A percentile compares a stretch with the other conserved stretches of the same genome.
Conservation (phyloP, 1,140 invertebrate genomes). For the Nephila pilipes region DNA sequence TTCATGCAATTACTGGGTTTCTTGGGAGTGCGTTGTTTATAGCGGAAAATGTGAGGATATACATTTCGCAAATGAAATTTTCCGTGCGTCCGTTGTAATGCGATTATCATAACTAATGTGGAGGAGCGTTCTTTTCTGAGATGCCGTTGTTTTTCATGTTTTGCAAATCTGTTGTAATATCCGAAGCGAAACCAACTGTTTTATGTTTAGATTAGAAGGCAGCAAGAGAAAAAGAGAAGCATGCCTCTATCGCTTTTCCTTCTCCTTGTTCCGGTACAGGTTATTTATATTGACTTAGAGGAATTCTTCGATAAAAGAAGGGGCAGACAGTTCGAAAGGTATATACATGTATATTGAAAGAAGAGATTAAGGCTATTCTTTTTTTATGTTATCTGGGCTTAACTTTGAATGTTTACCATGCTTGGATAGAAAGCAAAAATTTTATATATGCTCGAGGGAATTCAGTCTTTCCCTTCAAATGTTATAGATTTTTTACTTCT, state of each 20-base stretch:
- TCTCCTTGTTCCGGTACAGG: not conserved
- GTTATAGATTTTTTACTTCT: too few relatives aligned
- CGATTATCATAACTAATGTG: constrained; percentile 66
- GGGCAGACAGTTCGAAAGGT: not conserved
- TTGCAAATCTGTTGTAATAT: constrained; percentile 38
- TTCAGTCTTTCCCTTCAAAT: not conserved
- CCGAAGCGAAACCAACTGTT: not conserved
- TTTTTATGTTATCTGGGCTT: not conserved
- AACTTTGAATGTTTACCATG: not conserved
- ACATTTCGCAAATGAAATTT: constrained; percentile 67
- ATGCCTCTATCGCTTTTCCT: not conserved
- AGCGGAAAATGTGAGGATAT: constrained; percentile 49
- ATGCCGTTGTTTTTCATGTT: constrained; percentile 7
- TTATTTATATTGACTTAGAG: constrained; percentile 12
- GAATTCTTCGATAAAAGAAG: not conserved
- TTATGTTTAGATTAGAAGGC: not conserved
- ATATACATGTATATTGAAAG: not conserved
- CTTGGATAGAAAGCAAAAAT: not conserved
- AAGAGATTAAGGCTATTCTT: not conserved
- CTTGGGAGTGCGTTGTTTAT: constrained; percentile 36
- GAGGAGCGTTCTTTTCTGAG: not conserved
- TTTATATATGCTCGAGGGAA: not conserved
- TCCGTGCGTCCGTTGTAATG: constrained; percentile 39
- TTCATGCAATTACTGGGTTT: constrained; percentile 62
- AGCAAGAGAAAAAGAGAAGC: not conserved